Evolutionary conservation across 2,113 vertebrate species (phyloP), one percentile per base, ranked within the genome.

Genomic region (Laticauda colubrina): DNA sequence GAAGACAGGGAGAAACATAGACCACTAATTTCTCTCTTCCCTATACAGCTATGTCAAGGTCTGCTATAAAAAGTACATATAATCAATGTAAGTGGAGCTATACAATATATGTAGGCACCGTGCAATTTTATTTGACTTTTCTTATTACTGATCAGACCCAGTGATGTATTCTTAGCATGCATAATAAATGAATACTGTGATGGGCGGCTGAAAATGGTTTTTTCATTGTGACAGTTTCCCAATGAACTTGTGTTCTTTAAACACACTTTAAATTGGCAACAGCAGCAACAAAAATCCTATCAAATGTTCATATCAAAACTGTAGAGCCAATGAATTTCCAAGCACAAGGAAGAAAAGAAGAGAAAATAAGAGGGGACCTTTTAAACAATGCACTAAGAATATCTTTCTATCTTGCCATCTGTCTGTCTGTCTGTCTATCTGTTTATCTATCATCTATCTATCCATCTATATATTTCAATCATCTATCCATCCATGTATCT

Each of bases 21-120:
- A n/a, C 26, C 92, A 85, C 34, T 96, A 97, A 97, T 94, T 97
- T 92, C 56, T 91, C 89, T 89, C 93, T 95, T 96, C 88, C 57
- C 96, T 93, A 90, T 91, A 92, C 34, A 95, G 39, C 94, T 96
- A 95, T 81, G 96, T 97, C 95, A 91, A 95, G 53, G 18, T 85
- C 56, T 96, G 34, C 91, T 96, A 9, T 96, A 97, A 96, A 97
- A 97, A 97, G 96, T 97, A 94, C 86, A 95, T 94, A 85, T 95
- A 97, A 97, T 97, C 96, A 97, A 93, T 96, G 96, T 89, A 96
- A 97, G 96, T 96, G 95, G 96, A 93, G 91, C 45, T 61, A 92
- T 94, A 95, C 92, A 94, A 94, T 75, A 89, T 56, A 90, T 56
- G 75, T 81, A 93, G 92, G 90, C 90, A 96, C 92, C 85, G 93